Conservation (phyloP, 37 sponge, comb jelly and placozoan genomes). For the Amphimedon queenslandica region DNA sequence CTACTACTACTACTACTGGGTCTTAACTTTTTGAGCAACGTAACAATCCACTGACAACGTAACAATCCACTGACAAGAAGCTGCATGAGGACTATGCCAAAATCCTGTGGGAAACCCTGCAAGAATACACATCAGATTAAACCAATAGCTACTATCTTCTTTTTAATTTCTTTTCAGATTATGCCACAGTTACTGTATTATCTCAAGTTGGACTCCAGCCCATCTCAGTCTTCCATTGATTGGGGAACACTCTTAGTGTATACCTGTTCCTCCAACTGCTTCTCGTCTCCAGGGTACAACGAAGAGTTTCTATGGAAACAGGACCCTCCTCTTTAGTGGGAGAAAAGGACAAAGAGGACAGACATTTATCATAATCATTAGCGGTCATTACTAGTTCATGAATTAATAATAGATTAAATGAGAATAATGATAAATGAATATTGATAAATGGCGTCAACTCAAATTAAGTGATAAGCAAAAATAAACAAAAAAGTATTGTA, state of each 20-base stretch:
- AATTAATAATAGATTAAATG: neutral
- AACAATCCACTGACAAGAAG: too few relatives aligned
- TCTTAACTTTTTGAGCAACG: too few relatives aligned
- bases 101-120: too few relatives aligned
- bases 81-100: too few relatives aligned
- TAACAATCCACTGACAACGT: too few relatives aligned
- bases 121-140: too few relatives aligned
- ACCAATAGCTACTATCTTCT: neutral
- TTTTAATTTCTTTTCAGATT: constrained; percentile 38
- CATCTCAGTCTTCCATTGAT: constrained; percentile 42
- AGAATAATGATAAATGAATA: neutral
- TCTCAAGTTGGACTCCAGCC: constrained; percentile 55
- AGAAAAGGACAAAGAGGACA: too few relatives aligned
- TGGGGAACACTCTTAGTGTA: constrained; percentile 87
- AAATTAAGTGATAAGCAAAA: neutral
- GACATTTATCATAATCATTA: too few relatives aligned
- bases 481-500: neutral
- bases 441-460: neutral
- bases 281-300: constrained; percentile 28
- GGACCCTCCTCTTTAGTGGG: too few relatives aligned
- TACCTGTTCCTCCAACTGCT: constrained; percentile 61
- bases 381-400: neutral
- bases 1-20: too few relatives aligned
- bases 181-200: constrained; percentile 85
- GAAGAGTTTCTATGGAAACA: constrained; percentile 77